A percentile compares a stretch with the other conserved stretches of the same genome.
Evolutionary conservation across 2,797 vertebrate genomes (phyloP).

Genomic region (Peromyscus aztecus): DNA sequence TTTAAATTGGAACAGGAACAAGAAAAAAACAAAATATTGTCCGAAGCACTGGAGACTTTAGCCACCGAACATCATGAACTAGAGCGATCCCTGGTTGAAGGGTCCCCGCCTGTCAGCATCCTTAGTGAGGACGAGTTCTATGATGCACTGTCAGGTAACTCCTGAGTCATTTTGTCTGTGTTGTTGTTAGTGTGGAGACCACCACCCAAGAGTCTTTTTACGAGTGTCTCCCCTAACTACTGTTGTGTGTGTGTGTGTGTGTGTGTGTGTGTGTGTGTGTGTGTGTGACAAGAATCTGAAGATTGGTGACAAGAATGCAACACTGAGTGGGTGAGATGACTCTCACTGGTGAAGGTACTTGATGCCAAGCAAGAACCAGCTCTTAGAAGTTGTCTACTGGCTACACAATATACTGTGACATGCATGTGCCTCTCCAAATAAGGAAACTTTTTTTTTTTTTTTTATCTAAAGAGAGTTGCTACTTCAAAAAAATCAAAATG

Average conservation of each 20-base stretch:
- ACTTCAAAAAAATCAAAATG: background rate
- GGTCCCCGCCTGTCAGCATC: conserved; percentile 91
- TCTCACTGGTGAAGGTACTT: background rate
- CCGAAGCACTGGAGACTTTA: conserved; percentile 96
- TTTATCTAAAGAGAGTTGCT: background rate
- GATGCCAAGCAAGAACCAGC: background rate
- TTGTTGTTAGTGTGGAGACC: background rate
- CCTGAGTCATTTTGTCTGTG: background rate
- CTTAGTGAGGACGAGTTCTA: conserved; percentile 98
- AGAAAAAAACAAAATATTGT: conserved; percentile 98
- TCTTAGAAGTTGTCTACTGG: background rate
- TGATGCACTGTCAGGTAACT: conserved; percentile 96
- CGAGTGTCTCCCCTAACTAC: background rate
- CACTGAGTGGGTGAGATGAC: background rate
- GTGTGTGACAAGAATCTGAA: background rate
- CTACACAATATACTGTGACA: background rate
- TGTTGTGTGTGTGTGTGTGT: background rate
- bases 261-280: background rate
- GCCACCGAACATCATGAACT: conserved; percentile 97
- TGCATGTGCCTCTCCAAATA: background rate
- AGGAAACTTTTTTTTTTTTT: background rate
- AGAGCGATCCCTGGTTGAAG: conserved; percentile 95
- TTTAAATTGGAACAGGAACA: conserved; percentile 97
- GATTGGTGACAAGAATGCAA: background rate
- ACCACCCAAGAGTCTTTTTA: background rate